These are phyloP conservation scores for Brachyhypopomus occidentalis DNA, from an alignment of 2,113 vertebrate species.

Conservation along the genomic window DNA sequence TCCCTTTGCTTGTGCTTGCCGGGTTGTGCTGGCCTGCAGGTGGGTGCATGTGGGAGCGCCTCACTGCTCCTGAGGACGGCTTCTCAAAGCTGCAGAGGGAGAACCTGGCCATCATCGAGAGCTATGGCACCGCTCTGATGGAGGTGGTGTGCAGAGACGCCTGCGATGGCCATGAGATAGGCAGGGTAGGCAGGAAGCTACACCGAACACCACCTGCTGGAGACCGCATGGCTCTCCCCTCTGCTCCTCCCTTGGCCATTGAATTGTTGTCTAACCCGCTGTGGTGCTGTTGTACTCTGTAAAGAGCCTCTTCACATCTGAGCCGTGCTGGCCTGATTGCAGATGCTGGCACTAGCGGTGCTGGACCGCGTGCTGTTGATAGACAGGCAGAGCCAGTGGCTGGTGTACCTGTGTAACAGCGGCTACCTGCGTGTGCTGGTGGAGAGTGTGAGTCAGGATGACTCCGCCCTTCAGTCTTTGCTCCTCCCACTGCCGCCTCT, in stretches of 20 bases:
- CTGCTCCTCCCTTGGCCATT: neutral
- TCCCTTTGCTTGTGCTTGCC: neutral
- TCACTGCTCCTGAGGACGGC: conserved; percentile 93
- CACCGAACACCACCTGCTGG: no score
- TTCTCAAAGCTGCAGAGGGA: conserved; percentile 95
- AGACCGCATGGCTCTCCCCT: neutral
- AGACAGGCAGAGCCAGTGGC: conserved; percentile 94
- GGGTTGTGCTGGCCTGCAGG: conserved; percentile 61
- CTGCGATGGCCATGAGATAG: conserved; percentile 95
- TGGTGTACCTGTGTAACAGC: conserved; percentile 92
- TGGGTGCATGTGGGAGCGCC: conserved; percentile 92
- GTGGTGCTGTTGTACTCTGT: neutral
- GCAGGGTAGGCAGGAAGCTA: conserved; percentile 77
- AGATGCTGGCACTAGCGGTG: conserved; percentile 95
- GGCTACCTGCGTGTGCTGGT: conserved; percentile 95
- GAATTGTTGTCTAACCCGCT: neutral
- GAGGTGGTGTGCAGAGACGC: conserved; percentile 96
- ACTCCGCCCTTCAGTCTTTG: conserved; percentile 84
- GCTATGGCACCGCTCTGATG: conserved; percentile 93
- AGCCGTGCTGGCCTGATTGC: neutral
- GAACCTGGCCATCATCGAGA: conserved; percentile 93
- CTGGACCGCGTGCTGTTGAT: conserved; percentile 91
- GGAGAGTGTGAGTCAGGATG: conserved; percentile 91
- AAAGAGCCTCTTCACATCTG: neutral
- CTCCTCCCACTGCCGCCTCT: conserved; percentile 89